phyloP scores from a whole-genome alignment of 1,140 invertebrate species.

The Trypoxylus dichotomus region DNA sequence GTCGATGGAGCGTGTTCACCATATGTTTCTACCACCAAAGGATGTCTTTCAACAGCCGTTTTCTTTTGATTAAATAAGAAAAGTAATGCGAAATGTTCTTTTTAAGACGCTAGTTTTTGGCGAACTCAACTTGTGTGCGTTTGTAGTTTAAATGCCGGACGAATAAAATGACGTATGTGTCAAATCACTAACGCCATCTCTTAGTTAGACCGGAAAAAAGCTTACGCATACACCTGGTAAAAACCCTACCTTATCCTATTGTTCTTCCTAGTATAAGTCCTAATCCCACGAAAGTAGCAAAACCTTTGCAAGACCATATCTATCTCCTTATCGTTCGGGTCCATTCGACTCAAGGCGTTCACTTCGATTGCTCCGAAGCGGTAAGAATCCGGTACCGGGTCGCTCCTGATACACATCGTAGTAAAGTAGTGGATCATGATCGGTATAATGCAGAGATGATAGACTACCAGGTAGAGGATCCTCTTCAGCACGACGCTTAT shows the following conservation, averaged over 20 bases:
- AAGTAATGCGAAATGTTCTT: too few species aligned
- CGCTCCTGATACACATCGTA: neutral
- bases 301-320: neutral
- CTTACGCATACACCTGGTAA: too few species aligned
- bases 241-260: neutral
- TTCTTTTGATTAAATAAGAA: too few species aligned
- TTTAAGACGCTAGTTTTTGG: too few species aligned
- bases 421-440: slow-evolving; percentile 10
- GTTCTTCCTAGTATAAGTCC: slow-evolving; percentile 22
- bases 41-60: too few species aligned
- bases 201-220: too few species aligned
- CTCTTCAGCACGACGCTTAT: neutral
- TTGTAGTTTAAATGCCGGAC: too few species aligned
- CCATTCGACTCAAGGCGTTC: neutral
- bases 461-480: neutral
- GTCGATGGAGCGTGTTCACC: too few species aligned
- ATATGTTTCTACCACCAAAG: too few species aligned
- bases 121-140: too few species aligned
- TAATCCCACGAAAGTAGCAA: neutral
- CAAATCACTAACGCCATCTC: too few species aligned
- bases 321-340: neutral
- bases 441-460: slow-evolving; percentile 5
- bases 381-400: neutral
- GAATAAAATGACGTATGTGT: too few species aligned
- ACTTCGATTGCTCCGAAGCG: neutral